Percentiles rank a stretch among this genome's conserved stretches.
Evolutionary conservation across 2,113 vertebrate species (phyloP).

Genomic region (Cyprinus carpio): DNA sequence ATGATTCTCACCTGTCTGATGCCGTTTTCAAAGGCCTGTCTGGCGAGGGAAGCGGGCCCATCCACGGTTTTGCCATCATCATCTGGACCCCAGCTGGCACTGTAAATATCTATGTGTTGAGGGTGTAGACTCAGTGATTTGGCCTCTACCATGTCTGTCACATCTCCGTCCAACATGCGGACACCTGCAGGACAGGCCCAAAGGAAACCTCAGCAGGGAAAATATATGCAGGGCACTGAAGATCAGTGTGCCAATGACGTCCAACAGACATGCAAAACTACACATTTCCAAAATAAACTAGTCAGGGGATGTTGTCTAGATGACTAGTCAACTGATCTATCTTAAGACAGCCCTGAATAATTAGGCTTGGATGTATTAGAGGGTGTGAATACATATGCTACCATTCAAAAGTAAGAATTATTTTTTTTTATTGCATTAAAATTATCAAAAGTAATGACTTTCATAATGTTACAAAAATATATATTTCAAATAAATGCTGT

Average conservation of each 20-base stretch:
- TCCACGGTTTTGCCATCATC: conserved; percentile 98
- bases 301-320: not conserved
- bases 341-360: not conserved
- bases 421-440: no score
- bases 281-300: not conserved
- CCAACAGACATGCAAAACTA: not conserved
- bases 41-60: conserved; percentile 91
- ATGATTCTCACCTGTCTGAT: conserved; percentile 86
- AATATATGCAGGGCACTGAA: not conserved
- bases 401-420: no score
- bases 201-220: not conserved
- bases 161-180: conserved; percentile 97
- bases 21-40: conserved; percentile 96
- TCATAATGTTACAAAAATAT: no score
- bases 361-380: no score
- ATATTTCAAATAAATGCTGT: not conserved
- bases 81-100: conserved; percentile 97
- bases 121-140: conserved; percentile 94
- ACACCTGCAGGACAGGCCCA: conserved; percentile 77
- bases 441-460: no score
- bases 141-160: conserved; percentile 98
- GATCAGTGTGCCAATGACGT: not conserved
- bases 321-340: no score
- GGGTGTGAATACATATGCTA: no score
- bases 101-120: conserved; percentile 97